Conservation (phyloP, 1,140 invertebrate species). For the Rhopalosiphum padi region DNA sequence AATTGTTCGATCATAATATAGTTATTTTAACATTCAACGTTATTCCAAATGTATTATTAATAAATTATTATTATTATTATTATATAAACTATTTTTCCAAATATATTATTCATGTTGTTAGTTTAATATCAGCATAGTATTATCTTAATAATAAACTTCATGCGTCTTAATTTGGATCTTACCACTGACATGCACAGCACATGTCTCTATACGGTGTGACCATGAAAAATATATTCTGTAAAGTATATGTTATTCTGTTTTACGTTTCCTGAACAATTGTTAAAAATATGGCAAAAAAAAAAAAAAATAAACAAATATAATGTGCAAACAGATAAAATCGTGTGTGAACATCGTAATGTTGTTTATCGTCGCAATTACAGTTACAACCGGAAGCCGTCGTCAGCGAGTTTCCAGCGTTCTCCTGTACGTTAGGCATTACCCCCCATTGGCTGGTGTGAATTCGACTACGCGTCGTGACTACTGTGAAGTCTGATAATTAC, state of each 20-base stretch:
- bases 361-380: not conserved
- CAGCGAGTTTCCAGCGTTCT: not conserved
- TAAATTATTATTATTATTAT: too few species aligned
- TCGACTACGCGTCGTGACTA: not conserved
- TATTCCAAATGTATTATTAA: too few species aligned
- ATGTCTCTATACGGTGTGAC: not conserved
- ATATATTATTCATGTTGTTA: too few species aligned
- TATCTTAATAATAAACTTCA: not conserved
- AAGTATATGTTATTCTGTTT: too few species aligned
- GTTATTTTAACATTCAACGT: not conserved
- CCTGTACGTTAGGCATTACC: too few species aligned
- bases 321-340: not conserved
- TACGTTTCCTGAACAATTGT: not conserved
- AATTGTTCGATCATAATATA: not conserved
- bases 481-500: not conserved
- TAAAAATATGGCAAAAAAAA: not conserved
- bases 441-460: not conserved
- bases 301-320: not conserved
- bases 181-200: not conserved
- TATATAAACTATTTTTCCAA: too few species aligned
- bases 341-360: not conserved
- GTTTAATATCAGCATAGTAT: not conserved
- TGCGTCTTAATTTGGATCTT: not conserved
- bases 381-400: not conserved
- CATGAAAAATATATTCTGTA: not conserved